Percentiles rank a stretch among this genome's conserved stretches.
These are phyloP conservation scores for Microctenopoma steveboyesi DNA, from an alignment of 2,797 vertebrate genomes.

Conservation along the genomic window DNA sequence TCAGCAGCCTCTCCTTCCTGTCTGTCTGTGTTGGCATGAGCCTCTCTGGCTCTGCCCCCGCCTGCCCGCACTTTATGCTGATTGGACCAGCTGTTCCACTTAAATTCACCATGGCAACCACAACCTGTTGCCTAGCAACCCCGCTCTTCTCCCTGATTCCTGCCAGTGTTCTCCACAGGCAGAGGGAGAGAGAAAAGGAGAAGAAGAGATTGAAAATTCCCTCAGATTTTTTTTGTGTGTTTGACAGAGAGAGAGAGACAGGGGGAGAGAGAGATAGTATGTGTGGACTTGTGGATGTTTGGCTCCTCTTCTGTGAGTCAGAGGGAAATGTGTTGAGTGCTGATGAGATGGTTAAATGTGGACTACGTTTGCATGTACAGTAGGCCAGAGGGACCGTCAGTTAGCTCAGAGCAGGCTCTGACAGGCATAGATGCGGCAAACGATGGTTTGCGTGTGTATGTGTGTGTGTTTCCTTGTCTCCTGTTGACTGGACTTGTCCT, in stretches of 20 bases:
- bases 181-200: conserved; percentile 74
- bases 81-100: conserved; percentile 97
- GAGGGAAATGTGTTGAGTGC: conserved; percentile 70
- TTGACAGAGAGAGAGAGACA: neutral
- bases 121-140: conserved; percentile 96
- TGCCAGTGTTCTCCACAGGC: conserved; percentile 93
- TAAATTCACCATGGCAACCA: conserved; percentile 98
- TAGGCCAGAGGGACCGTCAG: conserved; percentile 58
- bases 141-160: conserved; percentile 87
- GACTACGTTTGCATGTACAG: conserved; percentile 54
- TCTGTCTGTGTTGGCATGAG: conserved; percentile 87
- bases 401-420: conserved; percentile 42
- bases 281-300: conserved; percentile 42
- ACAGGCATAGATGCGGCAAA: conserved; percentile 33
- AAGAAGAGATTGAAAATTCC: conserved; percentile 84
- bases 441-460: conserved; percentile 21
- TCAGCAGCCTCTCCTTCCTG: conserved; percentile 85
- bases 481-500: conserved; percentile 64
- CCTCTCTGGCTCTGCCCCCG: conserved; percentile 88
- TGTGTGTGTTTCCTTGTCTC: conserved; percentile 3
- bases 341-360: conserved; percentile 70
- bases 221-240: conserved; percentile 73
- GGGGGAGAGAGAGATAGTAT: no score
- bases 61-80: conserved; percentile 89
- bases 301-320: conserved; percentile 64